Percentiles rank a stretch among this genome's conserved stretches.
Evolutionary conservation across 2,888 invertebrate species (phyloP).

Genomic region (Caenorhabditis imperialis): DNA sequence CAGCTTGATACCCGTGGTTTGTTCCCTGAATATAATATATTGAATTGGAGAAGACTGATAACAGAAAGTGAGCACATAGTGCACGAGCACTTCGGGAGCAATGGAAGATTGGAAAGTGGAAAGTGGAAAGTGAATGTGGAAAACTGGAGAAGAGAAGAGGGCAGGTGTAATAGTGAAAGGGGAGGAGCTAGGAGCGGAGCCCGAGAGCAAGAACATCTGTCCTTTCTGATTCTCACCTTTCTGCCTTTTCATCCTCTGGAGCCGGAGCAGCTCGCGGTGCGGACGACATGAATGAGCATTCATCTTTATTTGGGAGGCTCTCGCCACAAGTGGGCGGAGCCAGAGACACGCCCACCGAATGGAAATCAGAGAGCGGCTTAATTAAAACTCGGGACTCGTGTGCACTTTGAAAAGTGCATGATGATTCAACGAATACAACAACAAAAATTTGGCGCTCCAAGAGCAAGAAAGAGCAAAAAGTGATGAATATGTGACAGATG

Average conservation of each 20-base stretch:
- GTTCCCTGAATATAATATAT: slow-evolving; percentile 18
- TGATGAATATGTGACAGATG: no score
- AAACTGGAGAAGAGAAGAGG: background rate
- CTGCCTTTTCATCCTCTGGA: no score
- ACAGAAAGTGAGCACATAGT: slow-evolving; percentile 1
- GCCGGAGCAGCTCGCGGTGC: background rate
- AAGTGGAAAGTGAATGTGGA: background rate
- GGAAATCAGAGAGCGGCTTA: slow-evolving; percentile 5
- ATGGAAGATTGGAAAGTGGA: no score
- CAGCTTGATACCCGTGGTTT: slow-evolving; percentile 41
- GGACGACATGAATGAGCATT: background rate
- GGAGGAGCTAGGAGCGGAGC: background rate
- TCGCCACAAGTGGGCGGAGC: background rate
- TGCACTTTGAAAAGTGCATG: no score
- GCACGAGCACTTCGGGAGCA: background rate
- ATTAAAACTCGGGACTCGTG: no score
- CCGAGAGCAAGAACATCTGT: slow-evolving; percentile 24
- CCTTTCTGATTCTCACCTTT: no score
- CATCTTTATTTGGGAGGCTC: no score
- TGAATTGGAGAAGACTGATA: background rate
- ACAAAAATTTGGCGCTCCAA: no score
- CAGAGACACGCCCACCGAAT: background rate
- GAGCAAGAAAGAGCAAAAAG: no score
- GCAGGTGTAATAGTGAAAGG: slow-evolving; percentile 5
- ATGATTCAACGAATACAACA: no score